Conservation (phyloP, 2,888 invertebrate species). For the Drosophila mulleri region DNA sequence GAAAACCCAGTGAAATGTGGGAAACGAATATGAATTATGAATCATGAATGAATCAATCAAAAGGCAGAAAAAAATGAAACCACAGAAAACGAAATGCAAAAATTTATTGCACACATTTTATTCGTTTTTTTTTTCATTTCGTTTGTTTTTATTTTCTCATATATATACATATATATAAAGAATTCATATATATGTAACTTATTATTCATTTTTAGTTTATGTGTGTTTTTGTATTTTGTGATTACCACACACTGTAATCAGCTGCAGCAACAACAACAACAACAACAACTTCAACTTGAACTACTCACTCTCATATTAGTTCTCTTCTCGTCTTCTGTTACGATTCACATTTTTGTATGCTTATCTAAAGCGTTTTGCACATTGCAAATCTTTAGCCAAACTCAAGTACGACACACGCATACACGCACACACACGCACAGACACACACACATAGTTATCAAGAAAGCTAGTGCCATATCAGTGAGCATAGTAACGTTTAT, state of each 20-base stretch:
- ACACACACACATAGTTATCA: conserved; percentile 7
- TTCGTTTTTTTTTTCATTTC: background rate
- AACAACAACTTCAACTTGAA: conserved; percentile 5
- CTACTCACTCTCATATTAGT: conserved; percentile 17
- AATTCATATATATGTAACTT: background rate
- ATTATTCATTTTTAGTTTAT: conserved; percentile 5
- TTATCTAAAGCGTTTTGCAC: conserved; percentile 22
- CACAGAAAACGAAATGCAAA: conserved; percentile 42
- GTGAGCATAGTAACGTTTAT: conserved; percentile 18
- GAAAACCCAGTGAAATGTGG: conserved; percentile 11
- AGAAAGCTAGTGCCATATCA: background rate
- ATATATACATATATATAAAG: background rate
- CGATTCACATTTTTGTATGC: conserved; percentile 18
- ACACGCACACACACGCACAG: background rate
- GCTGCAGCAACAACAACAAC: conserved; percentile 30
- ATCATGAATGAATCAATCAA: conserved; percentile 7
- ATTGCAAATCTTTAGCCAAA: conserved; percentile 31
- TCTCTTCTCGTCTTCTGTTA: conserved; percentile 2
- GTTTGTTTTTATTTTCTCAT: background rate
- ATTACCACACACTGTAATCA: conserved; percentile 34
- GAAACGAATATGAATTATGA: conserved; percentile 4
- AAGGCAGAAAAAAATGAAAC: background rate
- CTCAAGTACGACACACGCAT: conserved; percentile 12
- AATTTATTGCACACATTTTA: conserved; percentile 34
- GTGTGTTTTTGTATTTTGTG: conserved; percentile 38